A percentile compares a stretch with the other conserved stretches of the same genome.
These are phyloP conservation scores for Buathra laborator DNA, from an alignment of 2,888 invertebrate species.

Conservation along the genomic window DNA sequence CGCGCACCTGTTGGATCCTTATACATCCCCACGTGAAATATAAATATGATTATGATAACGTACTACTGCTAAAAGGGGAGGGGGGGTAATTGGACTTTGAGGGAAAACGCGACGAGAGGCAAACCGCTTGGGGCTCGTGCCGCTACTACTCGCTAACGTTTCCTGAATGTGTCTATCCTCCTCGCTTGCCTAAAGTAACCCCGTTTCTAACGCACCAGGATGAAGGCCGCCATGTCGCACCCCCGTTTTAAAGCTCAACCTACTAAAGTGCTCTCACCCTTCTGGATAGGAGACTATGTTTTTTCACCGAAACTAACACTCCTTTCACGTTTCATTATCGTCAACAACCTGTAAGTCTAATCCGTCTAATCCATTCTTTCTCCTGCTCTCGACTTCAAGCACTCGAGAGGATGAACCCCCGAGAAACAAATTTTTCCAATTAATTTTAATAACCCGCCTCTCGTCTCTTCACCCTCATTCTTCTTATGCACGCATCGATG, in stretches of 20 bases:
- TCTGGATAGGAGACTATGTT: slow-evolving; percentile 13
- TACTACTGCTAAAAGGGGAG: slow-evolving; percentile 1
- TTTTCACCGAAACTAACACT: slow-evolving; percentile 11
- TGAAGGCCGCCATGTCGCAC: slow-evolving; percentile 17
- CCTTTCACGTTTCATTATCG: slow-evolving; percentile 19
- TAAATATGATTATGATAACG: slow-evolving; percentile 77
- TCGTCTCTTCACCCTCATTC: slow-evolving; percentile 15
- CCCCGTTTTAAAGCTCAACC: slow-evolving; percentile 21
- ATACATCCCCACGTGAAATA: slow-evolving; percentile 71
- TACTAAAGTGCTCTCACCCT: neutral
- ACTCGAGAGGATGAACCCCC: neutral
- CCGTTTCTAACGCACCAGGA: slow-evolving; percentile 9
- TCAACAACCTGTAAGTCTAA: neutral
- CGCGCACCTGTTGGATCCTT: slow-evolving; percentile 76
- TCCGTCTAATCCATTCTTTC: neutral
- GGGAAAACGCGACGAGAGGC: slow-evolving; percentile 19
- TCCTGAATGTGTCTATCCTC: slow-evolving; percentile 30
- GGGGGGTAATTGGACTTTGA: slow-evolving; percentile 20
- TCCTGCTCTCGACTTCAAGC: neutral
- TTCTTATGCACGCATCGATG: slow-evolving; percentile 42
- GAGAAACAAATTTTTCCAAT: slow-evolving; percentile 49
- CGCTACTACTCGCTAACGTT: slow-evolving; percentile 23
- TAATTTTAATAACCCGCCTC: slow-evolving; percentile 51
- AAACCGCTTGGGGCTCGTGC: slow-evolving; percentile 24
- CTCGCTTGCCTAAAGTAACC: neutral